These are phyloP conservation scores for Lerista edwardsae DNA, from an alignment of 2,797 vertebrate species.

Conservation along the genomic window DNA sequence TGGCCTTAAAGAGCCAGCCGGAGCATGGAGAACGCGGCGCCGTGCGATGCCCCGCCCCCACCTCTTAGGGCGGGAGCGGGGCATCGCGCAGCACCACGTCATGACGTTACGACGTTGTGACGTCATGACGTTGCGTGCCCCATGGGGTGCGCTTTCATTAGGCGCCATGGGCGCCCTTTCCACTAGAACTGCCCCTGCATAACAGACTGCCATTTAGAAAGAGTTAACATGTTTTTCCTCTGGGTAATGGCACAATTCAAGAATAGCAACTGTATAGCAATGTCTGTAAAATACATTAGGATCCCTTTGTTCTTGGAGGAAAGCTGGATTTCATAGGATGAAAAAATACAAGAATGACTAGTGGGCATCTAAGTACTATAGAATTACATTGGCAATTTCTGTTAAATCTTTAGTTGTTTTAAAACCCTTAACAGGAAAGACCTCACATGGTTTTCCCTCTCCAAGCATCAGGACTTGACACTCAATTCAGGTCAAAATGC, in stretches of 20 bases:
- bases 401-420: conserved; percentile 55
- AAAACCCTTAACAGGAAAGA: conserved; percentile 32
- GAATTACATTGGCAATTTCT: conserved; percentile 15
- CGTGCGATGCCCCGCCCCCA: too few relatives aligned
- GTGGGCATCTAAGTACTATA: neutral
- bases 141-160: too few relatives aligned
- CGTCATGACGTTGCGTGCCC: too few relatives aligned
- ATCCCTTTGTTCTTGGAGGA: neutral
- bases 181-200: too few relatives aligned
- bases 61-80: too few relatives aligned
- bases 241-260: neutral
- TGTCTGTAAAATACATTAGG: neutral
- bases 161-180: too few relatives aligned
- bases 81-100: too few relatives aligned
- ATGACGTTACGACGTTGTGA: too few relatives aligned
- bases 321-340: conserved; percentile 25
- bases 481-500: conserved; percentile 59
- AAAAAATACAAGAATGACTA: neutral
- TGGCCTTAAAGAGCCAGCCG: too few relatives aligned
- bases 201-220: neutral
- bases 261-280: conserved; percentile 10
- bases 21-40: too few relatives aligned
- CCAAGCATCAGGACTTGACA: conserved; percentile 58
- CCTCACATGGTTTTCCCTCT: conserved; percentile 48
- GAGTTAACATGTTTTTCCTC: neutral